phyloP scores from a whole-genome alignment of 2,888 invertebrate genomes.

The Aspidiotus rigidus region DNA sequence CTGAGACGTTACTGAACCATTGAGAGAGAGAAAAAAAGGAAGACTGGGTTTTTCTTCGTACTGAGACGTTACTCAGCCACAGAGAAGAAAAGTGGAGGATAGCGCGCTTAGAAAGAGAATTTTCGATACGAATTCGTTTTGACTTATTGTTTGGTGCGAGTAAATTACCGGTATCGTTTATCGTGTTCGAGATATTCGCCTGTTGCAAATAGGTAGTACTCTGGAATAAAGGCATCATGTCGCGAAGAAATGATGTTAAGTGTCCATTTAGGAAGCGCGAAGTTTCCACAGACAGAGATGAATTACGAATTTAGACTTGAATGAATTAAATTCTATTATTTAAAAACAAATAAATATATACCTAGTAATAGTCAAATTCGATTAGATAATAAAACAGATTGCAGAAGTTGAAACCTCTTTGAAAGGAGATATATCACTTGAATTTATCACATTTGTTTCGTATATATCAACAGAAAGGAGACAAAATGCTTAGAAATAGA shows the following conservation, averaged over 20 bases:
- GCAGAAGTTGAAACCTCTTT: too few species aligned
- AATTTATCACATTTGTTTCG: too few species aligned
- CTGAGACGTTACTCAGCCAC: not conserved
- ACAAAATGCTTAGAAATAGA: too few species aligned
- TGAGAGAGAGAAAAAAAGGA: too few species aligned
- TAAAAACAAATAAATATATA: too few species aligned
- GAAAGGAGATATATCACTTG: too few species aligned
- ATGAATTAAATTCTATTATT: not conserved
- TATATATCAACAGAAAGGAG: too few species aligned
- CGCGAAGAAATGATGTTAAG: not conserved
- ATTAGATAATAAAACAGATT: too few species aligned
- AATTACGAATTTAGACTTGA: not conserved
- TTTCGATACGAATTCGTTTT: not conserved
- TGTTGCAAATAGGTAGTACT: not conserved
- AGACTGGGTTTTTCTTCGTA: not conserved
- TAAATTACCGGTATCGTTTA: not conserved
- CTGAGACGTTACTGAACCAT: not conserved
- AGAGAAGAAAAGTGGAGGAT: not conserved
- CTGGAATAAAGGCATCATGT: not conserved
- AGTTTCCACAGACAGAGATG: not conserved
- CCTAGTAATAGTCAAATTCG: too few species aligned
- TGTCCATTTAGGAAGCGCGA: not conserved
- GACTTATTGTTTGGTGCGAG: too few species aligned
- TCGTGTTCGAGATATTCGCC: not conserved
- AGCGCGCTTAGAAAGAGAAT: not conserved